Base-by-base conservation (phyloP, 1,140 invertebrate species). In the Phenacoccus solenopsis region DNA sequence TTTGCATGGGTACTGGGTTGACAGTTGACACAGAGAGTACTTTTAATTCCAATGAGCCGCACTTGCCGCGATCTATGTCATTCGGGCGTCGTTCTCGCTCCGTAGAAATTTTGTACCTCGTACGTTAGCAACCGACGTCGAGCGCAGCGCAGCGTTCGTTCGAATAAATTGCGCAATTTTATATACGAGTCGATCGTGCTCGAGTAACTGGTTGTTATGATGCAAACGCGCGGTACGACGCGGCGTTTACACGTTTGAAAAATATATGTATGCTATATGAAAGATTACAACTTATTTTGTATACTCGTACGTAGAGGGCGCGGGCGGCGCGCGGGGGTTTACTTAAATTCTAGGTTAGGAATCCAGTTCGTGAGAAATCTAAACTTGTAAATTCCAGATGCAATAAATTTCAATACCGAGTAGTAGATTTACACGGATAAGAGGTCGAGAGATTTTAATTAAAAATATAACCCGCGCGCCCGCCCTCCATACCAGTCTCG, bases 311-410 rank as follows among this genome's bases (percentile, higher is more conserved):
- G n/a, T n/a, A n/a, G n/a, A n/a, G n/a, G n/a, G n/a, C n/a, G n/a
- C n/a, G n/a, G n/a, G n/a, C n/a, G n/a, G n/a, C n/a, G n/a, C n/a
- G n/a, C n/a, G n/a, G n/a, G n/a, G n/a, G n/a, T n/a, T n/a, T n/a
- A n/a, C 3, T n/a, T 49, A 49, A 49, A 49, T 49, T 49, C 38
- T 49, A 49, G 38, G 38, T 49, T 49, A 49, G 38, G 38, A 49
- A 49, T 49, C 38, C 38, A 49, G 38, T 49, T 49, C 38, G 38
- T 49, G 38, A 49, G 38, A 49, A 49, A 49, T 49, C 38, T 49
- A 49, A 49, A 49, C 38, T 49, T 49, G 38, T 49, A 49, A 49
- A 49, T 49, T 49, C 38, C 38, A 49, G 38, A 49, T 49, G 38
- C 38, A 49, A 49, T 49, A 49, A 49, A 49, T 49, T 49, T 49